These are phyloP conservation scores for Musca domestica DNA, from an alignment of 1,140 invertebrate species.

Conservation along the genomic window DNA sequence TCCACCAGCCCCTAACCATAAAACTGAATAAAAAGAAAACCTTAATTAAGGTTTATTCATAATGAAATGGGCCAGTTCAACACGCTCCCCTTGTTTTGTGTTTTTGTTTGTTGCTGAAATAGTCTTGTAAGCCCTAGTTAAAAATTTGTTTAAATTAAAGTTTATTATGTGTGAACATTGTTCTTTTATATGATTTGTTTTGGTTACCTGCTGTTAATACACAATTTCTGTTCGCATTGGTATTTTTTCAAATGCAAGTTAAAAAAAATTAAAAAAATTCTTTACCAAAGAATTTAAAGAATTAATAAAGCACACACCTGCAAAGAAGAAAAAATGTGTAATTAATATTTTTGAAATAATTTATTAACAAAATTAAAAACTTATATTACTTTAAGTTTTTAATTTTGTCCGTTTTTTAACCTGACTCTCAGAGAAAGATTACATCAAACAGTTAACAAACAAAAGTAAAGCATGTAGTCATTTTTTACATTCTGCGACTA, in stretches of 20 bases:
- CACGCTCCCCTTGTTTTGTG: neutral
- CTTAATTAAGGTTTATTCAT: conserved; percentile 17
- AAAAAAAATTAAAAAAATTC: neutral
- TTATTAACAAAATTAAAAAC: too few relatives aligned
- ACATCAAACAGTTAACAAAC: too few relatives aligned
- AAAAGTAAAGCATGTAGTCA: too few relatives aligned
- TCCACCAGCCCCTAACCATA: neutral
- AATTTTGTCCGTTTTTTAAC: too few relatives aligned
- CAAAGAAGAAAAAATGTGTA: neutral
- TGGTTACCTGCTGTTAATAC: too few relatives aligned
- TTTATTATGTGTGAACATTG: conserved; percentile 18
- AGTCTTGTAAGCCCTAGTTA: neutral
- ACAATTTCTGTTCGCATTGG: too few relatives aligned
- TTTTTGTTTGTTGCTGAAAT: neutral
- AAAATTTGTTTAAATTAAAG: conserved; percentile 14
- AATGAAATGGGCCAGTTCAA: neutral
- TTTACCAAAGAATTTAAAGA: neutral
- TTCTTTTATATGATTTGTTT: neutral
- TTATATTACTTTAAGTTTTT: too few relatives aligned
- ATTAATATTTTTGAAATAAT: too few relatives aligned
- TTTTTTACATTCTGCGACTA: too few relatives aligned
- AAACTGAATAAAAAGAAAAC: neutral
- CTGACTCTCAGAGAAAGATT: too few relatives aligned
- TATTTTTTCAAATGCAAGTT: too few relatives aligned
- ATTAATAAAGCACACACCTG: neutral